phyloP scores from a whole-genome alignment of 2,113 vertebrate species.

The Gulo gulo region DNA sequence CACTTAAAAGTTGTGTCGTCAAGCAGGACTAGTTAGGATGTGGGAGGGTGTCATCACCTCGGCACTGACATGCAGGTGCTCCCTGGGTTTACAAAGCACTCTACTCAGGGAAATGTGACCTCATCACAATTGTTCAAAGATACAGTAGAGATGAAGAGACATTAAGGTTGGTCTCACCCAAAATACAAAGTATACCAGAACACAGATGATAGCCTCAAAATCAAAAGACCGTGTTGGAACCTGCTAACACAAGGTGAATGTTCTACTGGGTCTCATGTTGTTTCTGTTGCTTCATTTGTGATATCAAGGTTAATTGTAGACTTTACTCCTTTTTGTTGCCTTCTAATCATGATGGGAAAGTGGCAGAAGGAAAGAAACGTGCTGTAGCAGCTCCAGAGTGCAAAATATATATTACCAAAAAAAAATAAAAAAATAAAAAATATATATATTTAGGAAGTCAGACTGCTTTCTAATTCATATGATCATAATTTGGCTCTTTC shows the following conservation, averaged over 20 bases:
- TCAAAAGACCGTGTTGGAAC: background rate
- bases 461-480: background rate
- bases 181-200: background rate
- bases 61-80: background rate
- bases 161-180: background rate
- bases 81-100: background rate
- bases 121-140: background rate
- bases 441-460: background rate
- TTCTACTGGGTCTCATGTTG: background rate
- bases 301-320: background rate
- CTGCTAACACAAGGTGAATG: accelerated
- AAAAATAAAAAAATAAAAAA: too few species aligned
- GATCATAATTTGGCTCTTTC: background rate
- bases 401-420: background rate
- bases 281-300: background rate
- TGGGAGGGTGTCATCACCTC: background rate
- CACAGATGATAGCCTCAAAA: background rate
- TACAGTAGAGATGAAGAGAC: background rate
- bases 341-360: background rate
- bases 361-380: background rate
- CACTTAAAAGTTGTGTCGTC: background rate
- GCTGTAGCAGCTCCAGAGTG: background rate
- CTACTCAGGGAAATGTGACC: background rate
- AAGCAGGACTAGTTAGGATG: background rate
- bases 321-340: background rate